Conservation (phyloP, 1,140 invertebrate genomes). For the Neoseiulus cucumeris region DNA sequence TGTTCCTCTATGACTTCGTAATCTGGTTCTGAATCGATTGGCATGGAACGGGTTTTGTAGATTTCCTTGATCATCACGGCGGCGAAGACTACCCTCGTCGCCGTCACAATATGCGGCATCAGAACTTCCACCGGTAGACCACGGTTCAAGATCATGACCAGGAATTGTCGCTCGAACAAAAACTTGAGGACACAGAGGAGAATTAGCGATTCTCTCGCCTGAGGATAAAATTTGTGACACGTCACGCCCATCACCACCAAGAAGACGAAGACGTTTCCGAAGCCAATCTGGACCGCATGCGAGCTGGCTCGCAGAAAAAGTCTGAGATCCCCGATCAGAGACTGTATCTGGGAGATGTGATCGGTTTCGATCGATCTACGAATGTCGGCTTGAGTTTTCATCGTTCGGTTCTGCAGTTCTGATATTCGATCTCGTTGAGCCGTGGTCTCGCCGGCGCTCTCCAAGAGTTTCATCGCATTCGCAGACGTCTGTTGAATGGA, state of each 20-base stretch:
- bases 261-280: background rate
- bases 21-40: too few species aligned
- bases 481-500: background rate
- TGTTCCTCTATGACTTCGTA: too few species aligned
- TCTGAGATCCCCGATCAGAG: background rate
- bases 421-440: background rate
- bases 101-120: background rate
- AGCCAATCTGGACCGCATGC: background rate
- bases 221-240: background rate
- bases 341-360: background rate
- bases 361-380: background rate
- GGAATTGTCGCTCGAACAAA: background rate
- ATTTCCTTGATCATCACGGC: background rate
- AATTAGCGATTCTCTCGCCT: background rate
- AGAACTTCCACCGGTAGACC: background rate
- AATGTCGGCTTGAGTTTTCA: background rate
- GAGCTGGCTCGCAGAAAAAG: background rate
- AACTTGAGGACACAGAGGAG: background rate
- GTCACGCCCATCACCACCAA: background rate
- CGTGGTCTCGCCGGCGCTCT: background rate
- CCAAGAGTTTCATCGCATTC: background rate
- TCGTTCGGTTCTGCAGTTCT: background rate
- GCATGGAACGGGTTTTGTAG: too few species aligned
- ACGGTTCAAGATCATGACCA: background rate
- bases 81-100: background rate